Base-by-base conservation (phyloP, 1,140 invertebrate species). In the Batillaria attramentaria region DNA sequence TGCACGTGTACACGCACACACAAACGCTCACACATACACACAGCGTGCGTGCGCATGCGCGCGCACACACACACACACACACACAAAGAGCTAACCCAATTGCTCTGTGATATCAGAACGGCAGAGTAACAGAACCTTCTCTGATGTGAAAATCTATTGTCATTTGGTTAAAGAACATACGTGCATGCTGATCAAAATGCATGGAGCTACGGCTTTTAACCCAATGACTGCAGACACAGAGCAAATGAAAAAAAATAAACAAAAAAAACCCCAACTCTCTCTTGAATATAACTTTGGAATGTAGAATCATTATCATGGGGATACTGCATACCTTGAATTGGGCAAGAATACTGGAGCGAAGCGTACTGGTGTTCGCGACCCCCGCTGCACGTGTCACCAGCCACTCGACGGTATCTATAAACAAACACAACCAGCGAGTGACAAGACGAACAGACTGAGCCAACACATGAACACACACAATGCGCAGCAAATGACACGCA, bases 371-470 rank as follows among this genome's bases (percentile, higher is more conserved):
- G 92, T n/a, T 94, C 93, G 39, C 93, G 91, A 8, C 96, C 95
- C 43, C 93, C 93, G 33, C 92, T 88, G 89, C 97, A 98, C 2
- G 93, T 93, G 88, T 97, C 95, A 3, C 95, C 95, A 24, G 94
- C 91, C 73, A 97, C 95, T 89, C 95, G 96, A 4, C 94, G 90
- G 87, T 97, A 98, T 3, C 90, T 91, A 79, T n/a, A 24, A 81
- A 82, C 54, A 77, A 84, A 54, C 24, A 37, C 79, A 31, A 66
- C 28, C 62, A 66, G 10, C 62, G n/a, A n/a, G n/a, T n/a, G n/a
- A n/a, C n/a, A n/a, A n/a, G n/a, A n/a, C n/a, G n/a, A n/a, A n/a
- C n/a, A n/a, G n/a, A n/a, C n/a, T n/a, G n/a, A n/a, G n/a, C n/a
- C n/a, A n/a, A n/a, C n/a, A n/a, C n/a, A n/a, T n/a, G n/a, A n/a